Base-by-base conservation (phyloP, 2,888 invertebrate genomes). In the Norana najaformis region DNA sequence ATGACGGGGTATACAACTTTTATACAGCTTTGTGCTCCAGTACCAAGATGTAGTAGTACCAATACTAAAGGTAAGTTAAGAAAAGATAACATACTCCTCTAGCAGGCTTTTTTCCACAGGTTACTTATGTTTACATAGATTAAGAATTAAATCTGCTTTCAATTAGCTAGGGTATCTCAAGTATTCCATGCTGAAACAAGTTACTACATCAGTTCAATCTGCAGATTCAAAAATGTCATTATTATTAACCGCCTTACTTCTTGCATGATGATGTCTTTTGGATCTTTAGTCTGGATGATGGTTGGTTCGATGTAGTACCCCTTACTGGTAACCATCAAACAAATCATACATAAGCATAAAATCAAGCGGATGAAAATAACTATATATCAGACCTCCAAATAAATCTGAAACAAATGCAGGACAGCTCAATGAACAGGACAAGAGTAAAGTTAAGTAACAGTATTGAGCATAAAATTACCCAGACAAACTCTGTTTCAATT, bases 221-320 rank as follows among this genome's bases (percentile, higher is more conserved):
- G 47, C 23, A 23, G 23, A 47, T 47, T 1, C 23, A 47, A 3
- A 2, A 34, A 13, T 37, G 39, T 88, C 34, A 38, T 23, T 38
- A 30, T 39, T 88, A 88, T 88, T 38, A 38, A 38, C 3, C 14
- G 20, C 5, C 39, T 89, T 83, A 95, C 95, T 94, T 96, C 95
- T 37, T 93, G 93, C 93, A 96, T 94, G 1, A 96, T 91, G 91
- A 94, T 95, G 91, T 99, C 98, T 90, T 95, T 95, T 0, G 99
- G 98, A 95, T 99, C 97, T 90, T 96, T 96, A 0, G 97, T 96
- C 91, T 97, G 96, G 83, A 99, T 96, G 93, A 99, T 97, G 1
- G 99, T 99, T 3, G 99, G 99, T 93, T 98, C 96, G 88, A 99
- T 96, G 94, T 97, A 99, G 95, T 98, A 99, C 0, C 99, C 99